These are phyloP conservation scores for Cheilosia vernalis DNA, from an alignment of 2,888 invertebrate genomes.

Conservation along the genomic window DNA sequence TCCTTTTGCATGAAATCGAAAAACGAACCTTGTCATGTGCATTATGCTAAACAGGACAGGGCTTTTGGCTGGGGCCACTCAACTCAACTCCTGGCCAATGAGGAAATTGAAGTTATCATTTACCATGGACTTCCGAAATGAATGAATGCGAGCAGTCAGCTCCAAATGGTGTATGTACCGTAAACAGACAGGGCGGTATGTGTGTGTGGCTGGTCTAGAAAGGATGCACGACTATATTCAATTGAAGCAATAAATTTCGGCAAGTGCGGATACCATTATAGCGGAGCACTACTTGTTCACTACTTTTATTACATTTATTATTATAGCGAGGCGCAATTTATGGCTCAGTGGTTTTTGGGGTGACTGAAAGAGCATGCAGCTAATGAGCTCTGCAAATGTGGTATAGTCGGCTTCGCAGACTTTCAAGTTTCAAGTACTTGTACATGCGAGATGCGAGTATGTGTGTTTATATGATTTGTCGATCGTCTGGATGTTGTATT, in stretches of 20 bases:
- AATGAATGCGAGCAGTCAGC: constrained; percentile 49
- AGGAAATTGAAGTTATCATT: constrained; percentile 74
- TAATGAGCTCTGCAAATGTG: constrained; percentile 61
- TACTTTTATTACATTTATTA: constrained; percentile 74
- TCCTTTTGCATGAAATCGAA: constrained; percentile 15
- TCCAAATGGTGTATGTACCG: constrained; percentile 7
- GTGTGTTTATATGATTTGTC: neutral
- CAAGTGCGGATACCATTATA: constrained; percentile 72
- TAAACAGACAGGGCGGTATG: neutral
- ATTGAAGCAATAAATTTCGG: constrained; percentile 68
- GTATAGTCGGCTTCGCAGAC: constrained; percentile 6
- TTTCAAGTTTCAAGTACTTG: neutral
- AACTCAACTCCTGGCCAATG: constrained; percentile 56
- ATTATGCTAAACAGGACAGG: constrained; percentile 72
- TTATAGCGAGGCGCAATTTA: constrained; percentile 67
- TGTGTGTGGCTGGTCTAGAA: constrained; percentile 6
- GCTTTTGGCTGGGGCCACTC: constrained; percentile 53
- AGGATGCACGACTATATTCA: constrained; percentile 69
- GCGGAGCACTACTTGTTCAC: constrained; percentile 69
- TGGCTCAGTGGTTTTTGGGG: constrained; percentile 43
- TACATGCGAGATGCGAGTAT: neutral
- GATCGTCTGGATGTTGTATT: neutral
- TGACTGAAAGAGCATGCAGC: constrained; percentile 26
- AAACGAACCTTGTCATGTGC: constrained; percentile 58
- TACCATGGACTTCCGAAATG: constrained; percentile 71